These are phyloP conservation scores for Halichondria panicea DNA, from an alignment of 37 sponge, comb jelly and placozoan species.

Conservation along the genomic window DNA sequence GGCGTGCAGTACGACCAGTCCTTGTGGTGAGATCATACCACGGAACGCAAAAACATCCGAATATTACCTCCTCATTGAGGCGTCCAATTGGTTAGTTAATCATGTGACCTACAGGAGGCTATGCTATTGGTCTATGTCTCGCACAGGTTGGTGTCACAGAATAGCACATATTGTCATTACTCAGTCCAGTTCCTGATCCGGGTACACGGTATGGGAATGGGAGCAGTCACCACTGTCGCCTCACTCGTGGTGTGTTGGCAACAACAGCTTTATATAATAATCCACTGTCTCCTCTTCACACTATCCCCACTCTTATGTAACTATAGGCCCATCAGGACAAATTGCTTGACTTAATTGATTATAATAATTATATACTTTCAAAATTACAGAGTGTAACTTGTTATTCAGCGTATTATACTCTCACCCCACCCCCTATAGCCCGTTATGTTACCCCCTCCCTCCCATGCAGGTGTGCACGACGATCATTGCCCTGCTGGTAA, in stretches of 20 bases:
- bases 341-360: too few species aligned
- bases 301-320: not conserved
- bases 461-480: too few species aligned
- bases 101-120: not conserved
- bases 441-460: too few species aligned
- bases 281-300: not conserved
- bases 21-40: slow-evolving; percentile 45
- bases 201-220: slow-evolving; percentile 40
- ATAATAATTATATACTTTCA: too few species aligned
- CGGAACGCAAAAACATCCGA: slow-evolving; percentile 3
- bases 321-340: too few species aligned
- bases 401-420: too few species aligned
- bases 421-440: too few species aligned
- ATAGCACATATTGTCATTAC: slow-evolving; percentile 21
- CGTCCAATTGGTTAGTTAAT: slow-evolving; percentile 36
- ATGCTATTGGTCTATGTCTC: not conserved
- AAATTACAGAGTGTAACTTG: too few species aligned
- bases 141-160: not conserved
- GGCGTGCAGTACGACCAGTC: slow-evolving; percentile 42
- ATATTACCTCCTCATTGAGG: slow-evolving; percentile 45
- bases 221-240: slow-evolving; percentile 13
- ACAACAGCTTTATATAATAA: not conserved
- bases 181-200: slow-evolving; percentile 29
- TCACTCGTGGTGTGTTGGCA: slow-evolving; percentile 7
- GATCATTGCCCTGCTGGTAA: too few species aligned